phyloP scores from a whole-genome alignment of 2,797 vertebrate species.

The Bufotes viridis region DNA sequence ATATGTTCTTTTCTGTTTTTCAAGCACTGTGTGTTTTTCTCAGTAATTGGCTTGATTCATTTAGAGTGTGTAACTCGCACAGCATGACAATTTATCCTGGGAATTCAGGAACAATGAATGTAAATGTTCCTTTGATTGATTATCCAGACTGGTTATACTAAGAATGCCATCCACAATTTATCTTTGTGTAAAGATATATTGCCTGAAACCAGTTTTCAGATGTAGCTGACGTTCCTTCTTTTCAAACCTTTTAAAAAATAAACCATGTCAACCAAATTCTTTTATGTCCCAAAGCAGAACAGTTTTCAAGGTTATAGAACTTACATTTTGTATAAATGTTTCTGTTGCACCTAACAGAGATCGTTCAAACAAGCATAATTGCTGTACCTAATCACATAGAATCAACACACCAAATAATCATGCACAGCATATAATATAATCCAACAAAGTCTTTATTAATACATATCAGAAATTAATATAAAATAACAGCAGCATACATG shows the following conservation, averaged over 20 bases:
- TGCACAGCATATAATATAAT: too few relatives aligned
- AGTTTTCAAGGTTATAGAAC: conserved; percentile 40
- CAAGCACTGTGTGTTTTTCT: conserved; percentile 6
- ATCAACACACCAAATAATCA: too few relatives aligned
- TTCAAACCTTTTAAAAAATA: conserved; percentile 50
- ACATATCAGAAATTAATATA: too few relatives aligned
- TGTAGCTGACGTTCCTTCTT: conserved; percentile 45
- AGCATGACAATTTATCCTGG: conserved; percentile 38
- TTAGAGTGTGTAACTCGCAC: conserved; percentile 35
- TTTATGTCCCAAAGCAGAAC: conserved; percentile 43
- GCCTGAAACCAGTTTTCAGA: conserved; percentile 55
- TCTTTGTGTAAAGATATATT: conserved; percentile 48
- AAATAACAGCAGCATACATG: too few relatives aligned
- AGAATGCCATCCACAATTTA: conserved; percentile 51
- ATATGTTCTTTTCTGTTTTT: not conserved
- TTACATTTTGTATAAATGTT: conserved; percentile 24
- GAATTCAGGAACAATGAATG: conserved; percentile 53
- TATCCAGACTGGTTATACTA: conserved; percentile 48
- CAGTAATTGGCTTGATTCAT: conserved; percentile 52
- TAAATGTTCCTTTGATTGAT: conserved; percentile 55
- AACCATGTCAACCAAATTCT: conserved; percentile 27
- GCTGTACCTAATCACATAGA: too few relatives aligned
- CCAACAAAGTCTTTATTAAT: too few relatives aligned
- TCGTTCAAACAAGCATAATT: too few relatives aligned
- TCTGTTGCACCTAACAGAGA: too few relatives aligned